Evolutionary conservation across 2,797 vertebrate species (phyloP), one percentile per base, ranked within the genome.

Genomic region (Rachycentron canadum): DNA sequence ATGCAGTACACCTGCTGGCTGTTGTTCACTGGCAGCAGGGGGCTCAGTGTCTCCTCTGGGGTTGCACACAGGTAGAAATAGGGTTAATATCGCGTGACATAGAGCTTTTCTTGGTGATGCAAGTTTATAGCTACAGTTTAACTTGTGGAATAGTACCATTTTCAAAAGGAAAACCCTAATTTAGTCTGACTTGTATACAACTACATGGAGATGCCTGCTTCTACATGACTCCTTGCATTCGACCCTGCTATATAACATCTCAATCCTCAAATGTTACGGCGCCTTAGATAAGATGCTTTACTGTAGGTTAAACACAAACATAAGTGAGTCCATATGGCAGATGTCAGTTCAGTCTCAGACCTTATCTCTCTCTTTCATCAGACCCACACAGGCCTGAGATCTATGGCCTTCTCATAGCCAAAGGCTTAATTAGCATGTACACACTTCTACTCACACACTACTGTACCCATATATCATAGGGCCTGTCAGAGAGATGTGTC

Each of bases 1-100:
- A 95, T 91, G 75, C 96, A 96, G 89, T 94, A 95, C 84, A 95
- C 94, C 83, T 91, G 91, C 59, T 95, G 94, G 80, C 92, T 94
- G 86, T 59, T 88, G 87, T 94, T 93, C 65, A 94, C 93, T 0
- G 95, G 94, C 72, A 94, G 86, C 64, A 95, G 80, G 10, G 93
- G 84, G 73, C 83, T 91, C 84, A 80, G 71, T 0, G 86, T 85
- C 74, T 94, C 94, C 41, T 96, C 95, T 95, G 86, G 17, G 36
- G 52, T 50, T 7, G 53, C 58, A 85, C 77, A 78, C 52, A 58
- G 25, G 23, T 9, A 84, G n/a, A 62, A 36, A 30, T 2, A 56
- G 40, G n/a, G 69, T 82, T 73, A 59, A 61, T 47, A 7, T 32
- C 32, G 7, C 41, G 64, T 34, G 43, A 74, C 32, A 32, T 3